These are phyloP conservation scores for Malurus splendens DNA, from an alignment of 2,797 vertebrate species.

Conservation along the genomic window DNA sequence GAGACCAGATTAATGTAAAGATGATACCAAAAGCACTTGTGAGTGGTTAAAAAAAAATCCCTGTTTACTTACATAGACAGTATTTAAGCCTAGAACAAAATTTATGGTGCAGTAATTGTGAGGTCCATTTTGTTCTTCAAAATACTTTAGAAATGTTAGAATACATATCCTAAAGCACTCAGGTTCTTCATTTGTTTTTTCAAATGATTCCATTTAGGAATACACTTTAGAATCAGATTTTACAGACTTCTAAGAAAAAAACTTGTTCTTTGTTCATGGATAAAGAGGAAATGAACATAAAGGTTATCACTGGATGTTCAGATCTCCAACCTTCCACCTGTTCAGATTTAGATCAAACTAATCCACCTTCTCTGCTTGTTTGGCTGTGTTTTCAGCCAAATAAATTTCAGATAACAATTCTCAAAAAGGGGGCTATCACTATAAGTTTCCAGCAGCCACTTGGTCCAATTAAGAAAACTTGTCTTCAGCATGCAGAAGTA, in stretches of 20 bases:
- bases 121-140: neutral
- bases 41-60: neutral
- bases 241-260: neutral
- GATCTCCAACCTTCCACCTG: neutral
- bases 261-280: neutral
- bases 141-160: neutral
- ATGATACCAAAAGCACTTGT: neutral
- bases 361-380: neutral
- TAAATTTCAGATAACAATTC: neutral
- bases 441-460: neutral
- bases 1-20: neutral
- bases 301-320: neutral
- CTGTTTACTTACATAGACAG: neutral
- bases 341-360: neutral
- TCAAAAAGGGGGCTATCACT: neutral
- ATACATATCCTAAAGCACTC: neutral
- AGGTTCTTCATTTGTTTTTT: neutral
- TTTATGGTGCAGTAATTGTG: neutral
- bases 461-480: accelerated
- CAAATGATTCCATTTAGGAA: neutral
- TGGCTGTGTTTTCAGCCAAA: neutral
- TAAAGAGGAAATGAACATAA: neutral
- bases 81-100: neutral
- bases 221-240: neutral
- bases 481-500: neutral